These are phyloP conservation scores for Myotis yumanensis DNA, from an alignment of 2,113 vertebrate genomes.

Conservation along the genomic window DNA sequence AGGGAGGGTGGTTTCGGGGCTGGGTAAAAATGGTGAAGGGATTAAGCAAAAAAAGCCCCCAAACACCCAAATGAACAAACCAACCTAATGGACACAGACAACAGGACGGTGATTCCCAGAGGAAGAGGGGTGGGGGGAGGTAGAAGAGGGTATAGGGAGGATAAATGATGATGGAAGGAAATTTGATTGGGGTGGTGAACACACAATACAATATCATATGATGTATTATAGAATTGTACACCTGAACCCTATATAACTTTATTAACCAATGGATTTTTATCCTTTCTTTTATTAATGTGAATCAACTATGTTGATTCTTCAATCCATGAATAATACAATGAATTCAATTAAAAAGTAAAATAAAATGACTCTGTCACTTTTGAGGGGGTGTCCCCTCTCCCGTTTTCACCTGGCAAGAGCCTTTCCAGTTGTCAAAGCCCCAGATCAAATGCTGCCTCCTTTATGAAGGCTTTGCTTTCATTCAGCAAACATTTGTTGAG, in stretches of 20 bases:
- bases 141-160: too few species aligned
- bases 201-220: too few species aligned
- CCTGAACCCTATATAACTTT: neutral
- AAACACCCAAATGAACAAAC: too few species aligned
- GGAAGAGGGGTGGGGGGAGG: too few species aligned
- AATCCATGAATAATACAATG: too few species aligned
- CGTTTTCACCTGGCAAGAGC: neutral
- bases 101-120: too few species aligned
- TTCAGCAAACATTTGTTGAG: neutral
- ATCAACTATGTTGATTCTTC: too few species aligned
- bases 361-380: neutral
- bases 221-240: neutral
- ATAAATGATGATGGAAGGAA: too few species aligned
- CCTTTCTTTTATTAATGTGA: too few species aligned
- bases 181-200: too few species aligned
- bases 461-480: neutral
- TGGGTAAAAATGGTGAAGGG: neutral
- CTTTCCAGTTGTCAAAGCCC: neutral
- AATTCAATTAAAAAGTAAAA: neutral
- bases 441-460: neutral
- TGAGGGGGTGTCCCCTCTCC: neutral
- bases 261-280: neutral
- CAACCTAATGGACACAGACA: too few species aligned
- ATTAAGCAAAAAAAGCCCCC: neutral
- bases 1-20: neutral